Percentiles rank a stretch among this genome's conserved stretches.
Conservation (phyloP, 2,888 invertebrate genomes). For the Drosophila prostipennis region DNA sequence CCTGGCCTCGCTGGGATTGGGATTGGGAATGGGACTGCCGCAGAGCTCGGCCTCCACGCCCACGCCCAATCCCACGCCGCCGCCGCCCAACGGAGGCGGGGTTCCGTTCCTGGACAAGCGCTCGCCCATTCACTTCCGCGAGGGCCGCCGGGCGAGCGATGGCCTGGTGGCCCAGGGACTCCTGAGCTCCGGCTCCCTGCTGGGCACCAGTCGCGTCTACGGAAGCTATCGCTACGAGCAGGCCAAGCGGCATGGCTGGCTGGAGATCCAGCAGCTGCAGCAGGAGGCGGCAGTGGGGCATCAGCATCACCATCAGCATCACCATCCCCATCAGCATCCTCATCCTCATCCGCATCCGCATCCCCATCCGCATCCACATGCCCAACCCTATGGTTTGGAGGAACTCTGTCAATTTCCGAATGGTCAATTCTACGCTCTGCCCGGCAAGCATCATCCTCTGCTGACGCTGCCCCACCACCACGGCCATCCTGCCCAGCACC, state of each 20-base stretch:
- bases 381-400: conserved; percentile 85
- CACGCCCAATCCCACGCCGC: conserved; percentile 82
- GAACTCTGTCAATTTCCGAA: conserved; percentile 90
- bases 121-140: conserved; percentile 93
- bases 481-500: conserved; percentile 38
- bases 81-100: conserved; percentile 65
- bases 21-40: conserved; percentile 32
- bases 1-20: conserved; percentile 16
- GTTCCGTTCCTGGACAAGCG: conserved; percentile 84
- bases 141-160: conserved; percentile 94
- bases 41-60: conserved; percentile 33
- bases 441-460: conserved; percentile 57
- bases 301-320: conserved; percentile 22
- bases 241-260: conserved; percentile 92
- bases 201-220: conserved; percentile 72
- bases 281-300: conserved; percentile 88
- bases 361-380: conserved; percentile 12
- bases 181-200: conserved; percentile 83
- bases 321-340: conserved; percentile 3
- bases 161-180: conserved; percentile 93
- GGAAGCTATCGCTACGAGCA: conserved; percentile 86
- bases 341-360: conserved; percentile 12
- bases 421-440: conserved; percentile 86
- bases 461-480: conserved; percentile 81
- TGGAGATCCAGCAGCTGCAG: conserved; percentile 91